These are phyloP conservation scores for Mactromeris polynyma DNA, from an alignment of 2,888 invertebrate genomes.

Conservation along the genomic window DNA sequence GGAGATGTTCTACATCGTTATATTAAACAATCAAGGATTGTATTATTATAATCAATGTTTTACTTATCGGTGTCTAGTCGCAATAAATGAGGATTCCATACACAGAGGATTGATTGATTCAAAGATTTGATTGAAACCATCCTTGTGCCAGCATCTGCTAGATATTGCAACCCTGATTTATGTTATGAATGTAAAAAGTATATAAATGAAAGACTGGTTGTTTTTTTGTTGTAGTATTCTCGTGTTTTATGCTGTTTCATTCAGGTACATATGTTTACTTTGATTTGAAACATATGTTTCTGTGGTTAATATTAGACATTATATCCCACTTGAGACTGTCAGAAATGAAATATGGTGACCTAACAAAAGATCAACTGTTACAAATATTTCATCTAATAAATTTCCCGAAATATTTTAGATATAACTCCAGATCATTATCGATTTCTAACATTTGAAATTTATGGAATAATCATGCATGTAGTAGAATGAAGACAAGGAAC, in stretches of 20 bases:
- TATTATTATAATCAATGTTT: background rate
- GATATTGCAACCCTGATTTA: background rate
- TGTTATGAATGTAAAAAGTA: background rate
- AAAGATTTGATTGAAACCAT: background rate
- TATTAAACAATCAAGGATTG: too few relatives aligned
- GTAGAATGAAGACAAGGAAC: too few relatives aligned
- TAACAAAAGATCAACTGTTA: background rate
- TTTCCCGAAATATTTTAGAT: too few relatives aligned
- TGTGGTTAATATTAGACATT: background rate
- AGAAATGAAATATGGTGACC: background rate
- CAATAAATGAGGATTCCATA: too few relatives aligned
- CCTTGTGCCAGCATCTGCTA: background rate
- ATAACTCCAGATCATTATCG: too few relatives aligned
- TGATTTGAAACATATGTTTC: background rate
- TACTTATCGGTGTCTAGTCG: too few relatives aligned
- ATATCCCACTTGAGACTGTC: background rate
- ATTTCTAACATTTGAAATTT: too few relatives aligned
- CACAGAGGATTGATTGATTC: background rate
- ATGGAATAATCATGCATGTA: too few relatives aligned
- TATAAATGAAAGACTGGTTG: background rate
- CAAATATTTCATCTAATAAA: too few relatives aligned
- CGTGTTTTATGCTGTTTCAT: background rate
- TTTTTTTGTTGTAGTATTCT: background rate
- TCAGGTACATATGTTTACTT: background rate
- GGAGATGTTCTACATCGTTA: too few relatives aligned